These are phyloP conservation scores for Chiroxiphia lanceolata DNA, from an alignment of 2,797 vertebrate species.

Conservation along the genomic window DNA sequence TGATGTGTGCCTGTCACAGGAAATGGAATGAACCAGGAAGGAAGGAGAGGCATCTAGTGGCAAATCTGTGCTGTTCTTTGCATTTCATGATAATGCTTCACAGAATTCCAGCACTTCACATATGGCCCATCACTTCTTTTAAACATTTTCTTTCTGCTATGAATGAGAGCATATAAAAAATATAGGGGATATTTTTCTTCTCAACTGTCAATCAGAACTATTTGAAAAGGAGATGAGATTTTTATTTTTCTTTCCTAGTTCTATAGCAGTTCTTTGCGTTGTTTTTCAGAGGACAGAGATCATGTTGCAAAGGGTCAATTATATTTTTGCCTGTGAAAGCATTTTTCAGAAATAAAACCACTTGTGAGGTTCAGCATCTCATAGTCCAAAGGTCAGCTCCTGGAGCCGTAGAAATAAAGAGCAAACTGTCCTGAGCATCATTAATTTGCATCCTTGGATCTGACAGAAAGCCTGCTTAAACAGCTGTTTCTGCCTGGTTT, in stretches of 20 bases:
- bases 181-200: not conserved
- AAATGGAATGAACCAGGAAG: not conserved
- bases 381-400: not conserved
- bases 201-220: not conserved
- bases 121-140: not conserved
- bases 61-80: not conserved
- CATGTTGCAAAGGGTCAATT: not conserved
- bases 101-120: not conserved
- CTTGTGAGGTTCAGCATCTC: not conserved
- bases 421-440: not conserved
- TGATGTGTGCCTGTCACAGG: not conserved
- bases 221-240: not conserved
- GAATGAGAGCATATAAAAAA: not conserved
- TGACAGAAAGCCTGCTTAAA: not conserved
- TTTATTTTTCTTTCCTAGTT: not conserved
- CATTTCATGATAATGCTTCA: not conserved
- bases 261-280: not conserved
- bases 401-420: not conserved
- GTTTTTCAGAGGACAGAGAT: not conserved
- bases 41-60: not conserved
- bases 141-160: not conserved
- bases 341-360: not conserved
- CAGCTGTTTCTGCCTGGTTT: not conserved
- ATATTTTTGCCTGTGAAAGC: not conserved
- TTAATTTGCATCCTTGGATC: not conserved